Conservation (phyloP, 2,797 vertebrate species). For the Telmatherina bonti region DNA sequence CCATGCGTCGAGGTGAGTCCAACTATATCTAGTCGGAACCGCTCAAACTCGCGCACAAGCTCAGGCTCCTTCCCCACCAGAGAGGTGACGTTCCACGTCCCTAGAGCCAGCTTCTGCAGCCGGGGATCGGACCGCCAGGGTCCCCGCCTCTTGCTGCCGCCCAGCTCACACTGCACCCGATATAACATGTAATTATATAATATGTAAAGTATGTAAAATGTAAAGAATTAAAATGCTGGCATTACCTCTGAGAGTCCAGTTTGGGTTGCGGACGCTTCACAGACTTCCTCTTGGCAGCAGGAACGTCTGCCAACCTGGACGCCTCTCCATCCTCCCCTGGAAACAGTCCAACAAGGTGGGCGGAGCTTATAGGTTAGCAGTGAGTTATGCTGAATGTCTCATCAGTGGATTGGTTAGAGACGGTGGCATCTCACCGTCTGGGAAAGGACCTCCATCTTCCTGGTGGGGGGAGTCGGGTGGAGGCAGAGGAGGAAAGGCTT, state of each 20-base stretch:
- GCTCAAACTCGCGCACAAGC: no score
- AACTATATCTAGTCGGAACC: no score
- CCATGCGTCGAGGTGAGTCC: no score
- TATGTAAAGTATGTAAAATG: no score
- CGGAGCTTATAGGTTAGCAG: not conserved
- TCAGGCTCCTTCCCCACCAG: no score
- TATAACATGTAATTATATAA: no score
- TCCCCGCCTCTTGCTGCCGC: no score
- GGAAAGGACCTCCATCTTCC: conserved; percentile 72
- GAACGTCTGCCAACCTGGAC: conserved; percentile 84
- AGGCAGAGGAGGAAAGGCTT: conserved; percentile 89
- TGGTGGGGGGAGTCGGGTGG: conserved; percentile 86
- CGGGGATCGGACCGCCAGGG: no score
- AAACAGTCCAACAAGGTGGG: not conserved
- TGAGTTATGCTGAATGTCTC: no score
- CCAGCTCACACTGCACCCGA: no score
- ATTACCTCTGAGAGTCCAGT: conserved; percentile 93
- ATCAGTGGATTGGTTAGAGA: not conserved
- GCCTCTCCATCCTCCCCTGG: conserved; percentile 74
- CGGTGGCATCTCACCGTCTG: conserved; percentile 53
- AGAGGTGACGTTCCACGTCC: no score
- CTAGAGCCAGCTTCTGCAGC: no score
- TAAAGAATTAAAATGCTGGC: not conserved
- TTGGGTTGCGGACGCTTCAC: conserved; percentile 90
- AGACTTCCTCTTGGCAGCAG: conserved; percentile 80